These are phyloP conservation scores for Sarcophaga subvicina DNA, from an alignment of 2,888 invertebrate species.

Conservation along the genomic window DNA sequence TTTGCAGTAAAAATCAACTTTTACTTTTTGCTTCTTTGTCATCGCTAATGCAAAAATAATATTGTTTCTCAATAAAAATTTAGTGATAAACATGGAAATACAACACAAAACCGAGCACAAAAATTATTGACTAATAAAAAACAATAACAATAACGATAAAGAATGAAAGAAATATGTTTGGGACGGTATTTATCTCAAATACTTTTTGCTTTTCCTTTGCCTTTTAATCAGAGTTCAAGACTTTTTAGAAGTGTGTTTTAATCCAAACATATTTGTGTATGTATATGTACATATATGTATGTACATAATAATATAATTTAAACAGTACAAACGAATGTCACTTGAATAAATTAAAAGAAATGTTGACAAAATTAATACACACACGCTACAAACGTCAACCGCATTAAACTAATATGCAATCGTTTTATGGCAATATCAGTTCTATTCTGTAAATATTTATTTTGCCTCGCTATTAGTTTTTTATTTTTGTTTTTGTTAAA, in stretches of 20 bases:
- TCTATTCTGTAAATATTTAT: neutral
- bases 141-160: too few relatives aligned
- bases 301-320: too few relatives aligned
- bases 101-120: too few relatives aligned
- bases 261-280: neutral
- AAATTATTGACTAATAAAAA: too few relatives aligned
- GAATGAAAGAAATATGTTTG: too few relatives aligned
- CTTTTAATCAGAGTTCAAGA: constrained; percentile 20
- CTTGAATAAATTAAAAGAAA: constrained; percentile 59
- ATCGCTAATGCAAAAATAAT: too few relatives aligned
- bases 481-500: neutral
- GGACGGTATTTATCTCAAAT: too few relatives aligned
- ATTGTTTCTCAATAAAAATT: too few relatives aligned
- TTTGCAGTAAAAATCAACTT: too few relatives aligned
- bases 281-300: too few relatives aligned
- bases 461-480: neutral
- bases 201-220: constrained; percentile 1
- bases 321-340: neutral
- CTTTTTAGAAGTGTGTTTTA: constrained; percentile 31
- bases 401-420: constrained; percentile 55
- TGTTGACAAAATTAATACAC: constrained; percentile 53
- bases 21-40: too few relatives aligned
- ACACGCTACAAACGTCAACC: constrained; percentile 52
- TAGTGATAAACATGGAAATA: too few relatives aligned
- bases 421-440: constrained; percentile 48